These are phyloP conservation scores for Caenorhabditis latens DNA, from an alignment of 1,140 invertebrate genomes.

Conservation along the genomic window DNA sequence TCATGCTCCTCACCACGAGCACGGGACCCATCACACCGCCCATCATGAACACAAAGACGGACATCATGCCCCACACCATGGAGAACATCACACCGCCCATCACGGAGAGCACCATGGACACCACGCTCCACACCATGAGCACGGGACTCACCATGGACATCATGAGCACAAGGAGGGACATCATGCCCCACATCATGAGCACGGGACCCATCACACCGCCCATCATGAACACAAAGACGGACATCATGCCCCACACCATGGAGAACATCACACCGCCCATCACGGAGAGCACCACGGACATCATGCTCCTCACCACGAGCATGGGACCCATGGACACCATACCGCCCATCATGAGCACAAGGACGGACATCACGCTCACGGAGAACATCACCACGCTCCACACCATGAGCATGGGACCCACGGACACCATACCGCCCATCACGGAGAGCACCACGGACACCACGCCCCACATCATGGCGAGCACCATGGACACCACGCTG, in stretches of 20 bases:
- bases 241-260: not conserved
- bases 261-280: not conserved
- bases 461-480: not conserved
- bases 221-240: not conserved
- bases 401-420: not conserved
- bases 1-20: slow-evolving; percentile 1
- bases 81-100: not conserved
- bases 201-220: not conserved
- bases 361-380: not conserved
- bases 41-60: slow-evolving; percentile 22
- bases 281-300: slow-evolving; percentile 9
- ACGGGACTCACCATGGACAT: not conserved
- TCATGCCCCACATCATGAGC: not conserved
- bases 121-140: not conserved
- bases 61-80: not conserved
- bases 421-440: not conserved
- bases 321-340: not conserved
- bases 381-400: not conserved
- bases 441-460: not conserved
- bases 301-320: not conserved
- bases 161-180: not conserved
- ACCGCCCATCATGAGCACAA: not conserved
- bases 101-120: not conserved
- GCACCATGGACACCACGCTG: not conserved
- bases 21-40: not conserved